A percentile compares a stretch with the other conserved stretches of the same genome.
Evolutionary conservation across 2,888 invertebrate genomes (phyloP).

Genomic region (Limnephilus auricula): DNA sequence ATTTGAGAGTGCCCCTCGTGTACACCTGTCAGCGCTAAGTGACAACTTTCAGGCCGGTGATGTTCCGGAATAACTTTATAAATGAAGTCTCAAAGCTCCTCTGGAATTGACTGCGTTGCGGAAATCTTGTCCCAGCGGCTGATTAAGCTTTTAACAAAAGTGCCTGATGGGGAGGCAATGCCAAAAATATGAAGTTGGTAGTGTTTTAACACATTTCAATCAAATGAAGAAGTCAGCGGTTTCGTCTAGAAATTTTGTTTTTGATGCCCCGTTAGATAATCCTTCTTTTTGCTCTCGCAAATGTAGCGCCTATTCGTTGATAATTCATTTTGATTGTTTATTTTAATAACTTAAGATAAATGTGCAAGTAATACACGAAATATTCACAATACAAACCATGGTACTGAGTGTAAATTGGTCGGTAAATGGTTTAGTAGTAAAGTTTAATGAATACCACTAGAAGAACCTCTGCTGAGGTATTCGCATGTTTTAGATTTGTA

Average conservation of each 20-base stretch:
- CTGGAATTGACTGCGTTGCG: slow-evolving; percentile 59
- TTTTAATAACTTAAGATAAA: too few species aligned
- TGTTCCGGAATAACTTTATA: slow-evolving; percentile 63
- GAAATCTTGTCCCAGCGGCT: neutral
- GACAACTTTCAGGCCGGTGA: slow-evolving; percentile 57
- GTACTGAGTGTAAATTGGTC: too few species aligned
- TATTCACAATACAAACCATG: too few species aligned
- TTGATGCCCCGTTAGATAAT: neutral
- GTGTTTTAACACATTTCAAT: slow-evolving; percentile 12
- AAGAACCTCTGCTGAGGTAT: too few species aligned
- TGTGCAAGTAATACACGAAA: too few species aligned
- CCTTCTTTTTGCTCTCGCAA: neutral
- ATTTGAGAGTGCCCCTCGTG: slow-evolving; percentile 3
- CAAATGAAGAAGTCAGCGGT: neutral
- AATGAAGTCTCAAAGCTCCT: slow-evolving; percentile 58
- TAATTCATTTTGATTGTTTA: too few species aligned
- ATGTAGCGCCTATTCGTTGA: neutral
- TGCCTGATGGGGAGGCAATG: neutral
- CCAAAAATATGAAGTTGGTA: neutral
- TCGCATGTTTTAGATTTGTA: too few species aligned
- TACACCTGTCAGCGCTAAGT: slow-evolving; percentile 59
- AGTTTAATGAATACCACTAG: too few species aligned
- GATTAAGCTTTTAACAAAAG: slow-evolving; percentile 45
- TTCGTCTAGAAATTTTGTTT: neutral
- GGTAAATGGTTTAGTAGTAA: too few species aligned